Evolutionary conservation across 2,797 vertebrate species (phyloP).

Genomic region (Tenualosa ilisha): DNA sequence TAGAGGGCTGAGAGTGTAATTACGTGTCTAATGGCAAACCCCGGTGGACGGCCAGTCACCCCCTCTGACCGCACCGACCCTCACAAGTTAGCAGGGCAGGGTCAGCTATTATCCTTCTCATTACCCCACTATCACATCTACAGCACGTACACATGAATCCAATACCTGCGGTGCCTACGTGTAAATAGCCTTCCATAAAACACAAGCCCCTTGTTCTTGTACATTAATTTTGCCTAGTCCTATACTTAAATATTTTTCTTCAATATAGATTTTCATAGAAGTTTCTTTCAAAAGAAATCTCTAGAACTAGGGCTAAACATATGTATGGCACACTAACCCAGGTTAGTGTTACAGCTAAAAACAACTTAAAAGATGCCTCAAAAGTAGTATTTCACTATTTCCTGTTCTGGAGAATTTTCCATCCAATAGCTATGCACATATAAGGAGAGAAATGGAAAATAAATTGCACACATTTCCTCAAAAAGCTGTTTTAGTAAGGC

Average conservation of each 20-base stretch:
- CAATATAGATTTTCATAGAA: too few relatives aligned
- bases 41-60: constrained; percentile 45
- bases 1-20: constrained; percentile 80
- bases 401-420: not conserved
- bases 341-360: too few relatives aligned
- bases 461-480: not conserved
- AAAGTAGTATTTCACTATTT: not conserved
- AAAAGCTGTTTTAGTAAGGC: not conserved
- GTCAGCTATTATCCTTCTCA: constrained; percentile 28
- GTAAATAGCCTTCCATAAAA: too few relatives aligned
- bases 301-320: too few relatives aligned
- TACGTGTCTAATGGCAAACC: constrained; percentile 79
- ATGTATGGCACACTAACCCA: too few relatives aligned
- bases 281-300: too few relatives aligned
- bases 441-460: not conserved
- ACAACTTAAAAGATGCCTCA: not conserved
- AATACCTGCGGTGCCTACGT: not conserved
- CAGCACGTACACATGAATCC: not conserved
- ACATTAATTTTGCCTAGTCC: too few relatives aligned
- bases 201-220: too few relatives aligned
- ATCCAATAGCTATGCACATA: too few relatives aligned
- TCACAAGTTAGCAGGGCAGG: not conserved
- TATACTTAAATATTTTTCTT: too few relatives aligned
- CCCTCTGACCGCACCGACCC: constrained; percentile 21
- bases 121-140: not conserved